These are phyloP conservation scores for Peromyscus nudipes DNA, from an alignment of 2,797 vertebrate genomes.

Conservation along the genomic window DNA sequence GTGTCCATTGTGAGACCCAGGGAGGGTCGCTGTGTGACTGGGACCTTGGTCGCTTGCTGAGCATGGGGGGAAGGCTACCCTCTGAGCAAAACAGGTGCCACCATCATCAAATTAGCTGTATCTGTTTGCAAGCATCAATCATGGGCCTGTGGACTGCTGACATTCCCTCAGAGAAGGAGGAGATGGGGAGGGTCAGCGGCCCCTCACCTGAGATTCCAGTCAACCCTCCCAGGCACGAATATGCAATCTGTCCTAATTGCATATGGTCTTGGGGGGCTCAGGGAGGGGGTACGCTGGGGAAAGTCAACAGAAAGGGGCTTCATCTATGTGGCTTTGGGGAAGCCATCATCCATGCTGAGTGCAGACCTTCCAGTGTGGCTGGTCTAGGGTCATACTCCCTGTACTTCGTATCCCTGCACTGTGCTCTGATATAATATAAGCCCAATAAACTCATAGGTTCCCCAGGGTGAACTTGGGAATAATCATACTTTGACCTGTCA, in stretches of 20 bases:
- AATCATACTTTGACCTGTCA: background rate
- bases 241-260: background rate
- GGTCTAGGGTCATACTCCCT: background rate
- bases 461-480: background rate
- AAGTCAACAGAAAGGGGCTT: background rate
- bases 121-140: background rate
- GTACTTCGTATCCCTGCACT: background rate
- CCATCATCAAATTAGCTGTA: no score
- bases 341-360: background rate
- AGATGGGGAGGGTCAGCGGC: no score
- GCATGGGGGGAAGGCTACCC: background rate
- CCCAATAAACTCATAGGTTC: background rate
- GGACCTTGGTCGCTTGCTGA: background rate
- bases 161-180: background rate
- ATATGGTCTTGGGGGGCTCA: background rate
- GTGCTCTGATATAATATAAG: background rate
- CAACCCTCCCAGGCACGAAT: background rate
- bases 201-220: no score
- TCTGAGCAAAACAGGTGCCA: background rate
- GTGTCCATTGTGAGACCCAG: background rate
- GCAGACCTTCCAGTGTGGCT: background rate
- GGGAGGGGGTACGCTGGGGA: background rate
- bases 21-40: background rate
- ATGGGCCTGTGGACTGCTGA: background rate
- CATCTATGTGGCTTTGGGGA: background rate